phyloP scores from a whole-genome alignment of 2,113 vertebrate species.

The Proterorhinus semilunaris region DNA sequence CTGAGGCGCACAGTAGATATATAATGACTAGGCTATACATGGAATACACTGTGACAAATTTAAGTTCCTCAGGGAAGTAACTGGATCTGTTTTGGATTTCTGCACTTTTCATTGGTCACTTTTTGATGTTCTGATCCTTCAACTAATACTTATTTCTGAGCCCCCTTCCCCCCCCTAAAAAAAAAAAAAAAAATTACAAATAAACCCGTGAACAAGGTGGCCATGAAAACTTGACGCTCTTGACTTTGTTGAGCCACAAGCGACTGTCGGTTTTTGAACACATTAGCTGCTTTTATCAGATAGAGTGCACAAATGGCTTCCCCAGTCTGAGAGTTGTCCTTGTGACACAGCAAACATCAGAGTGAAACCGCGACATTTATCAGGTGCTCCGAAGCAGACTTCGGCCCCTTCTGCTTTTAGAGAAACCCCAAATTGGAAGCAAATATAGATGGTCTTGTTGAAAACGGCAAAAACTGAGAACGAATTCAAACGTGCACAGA shows the following conservation, averaged over 20 bases:
- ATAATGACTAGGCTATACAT: background rate
- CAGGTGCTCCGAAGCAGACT: background rate
- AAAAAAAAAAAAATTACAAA: too few species aligned
- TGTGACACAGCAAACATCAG: slow-evolving; percentile 16
- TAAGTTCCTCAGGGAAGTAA: background rate
- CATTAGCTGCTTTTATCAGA: slow-evolving; percentile 46
- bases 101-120: background rate
- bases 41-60: background rate
- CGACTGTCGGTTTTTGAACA: slow-evolving; percentile 34
- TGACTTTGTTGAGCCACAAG: slow-evolving; percentile 27
- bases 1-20: background rate
- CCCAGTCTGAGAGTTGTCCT: slow-evolving; percentile 24
- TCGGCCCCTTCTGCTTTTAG: background rate
- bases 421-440: background rate
- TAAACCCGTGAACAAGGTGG: slow-evolving; percentile 27
- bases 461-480: background rate
- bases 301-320: slow-evolving; percentile 41
- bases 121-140: too few species aligned
- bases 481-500: too few species aligned
- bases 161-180: too few species aligned
- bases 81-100: background rate
- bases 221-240: slow-evolving; percentile 45
- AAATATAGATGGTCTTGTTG: background rate
- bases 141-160: too few species aligned
- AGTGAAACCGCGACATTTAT: slow-evolving; percentile 2